Percentiles rank a stretch among this genome's conserved stretches.
phyloP scores from a whole-genome alignment of 2,113 vertebrate genomes.

The Rhea pennata region DNA sequence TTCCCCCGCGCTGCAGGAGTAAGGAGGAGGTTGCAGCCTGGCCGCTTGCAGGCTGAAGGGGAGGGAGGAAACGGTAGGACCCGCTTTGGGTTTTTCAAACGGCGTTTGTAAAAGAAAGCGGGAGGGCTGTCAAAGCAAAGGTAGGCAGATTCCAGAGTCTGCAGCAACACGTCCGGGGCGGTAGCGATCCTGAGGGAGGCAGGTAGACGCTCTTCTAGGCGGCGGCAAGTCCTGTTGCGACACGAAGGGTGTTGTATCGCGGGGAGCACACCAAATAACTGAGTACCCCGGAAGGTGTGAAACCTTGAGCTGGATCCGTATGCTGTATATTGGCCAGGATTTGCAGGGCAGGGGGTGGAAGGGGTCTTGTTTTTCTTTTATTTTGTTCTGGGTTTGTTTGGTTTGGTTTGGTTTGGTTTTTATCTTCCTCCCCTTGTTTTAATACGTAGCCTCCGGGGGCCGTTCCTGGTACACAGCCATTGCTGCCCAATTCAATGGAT shows the following conservation, averaged over 20 bases:
- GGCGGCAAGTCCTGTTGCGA: neutral
- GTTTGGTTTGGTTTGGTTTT: neutral
- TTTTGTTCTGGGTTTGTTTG: neutral
- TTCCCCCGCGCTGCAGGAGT: neutral
- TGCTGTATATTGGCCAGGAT: neutral
- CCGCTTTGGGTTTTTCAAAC: neutral
- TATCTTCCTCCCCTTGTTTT: neutral
- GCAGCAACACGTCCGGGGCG: neutral
- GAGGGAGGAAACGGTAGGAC: accelerated
- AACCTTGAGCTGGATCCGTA: neutral
- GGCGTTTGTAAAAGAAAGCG: neutral
- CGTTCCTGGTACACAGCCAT: constrained; percentile 94
- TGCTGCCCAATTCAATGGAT: constrained; percentile 97
- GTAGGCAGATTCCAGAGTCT: neutral
- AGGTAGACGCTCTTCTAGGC: neutral
- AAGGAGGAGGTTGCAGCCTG: neutral
- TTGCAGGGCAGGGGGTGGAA: too few species aligned
- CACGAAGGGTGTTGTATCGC: neutral
- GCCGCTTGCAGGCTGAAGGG: accelerated
- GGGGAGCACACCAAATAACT: too few species aligned
- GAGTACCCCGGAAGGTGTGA: neutral
- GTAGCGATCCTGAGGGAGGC: neutral
- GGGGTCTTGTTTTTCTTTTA: neutral
- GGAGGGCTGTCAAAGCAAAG: neutral
- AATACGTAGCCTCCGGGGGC: constrained; percentile 89